These are phyloP conservation scores for Hippopotamyrus pictus DNA, from an alignment of 2,797 vertebrate species.

Conservation along the genomic window DNA sequence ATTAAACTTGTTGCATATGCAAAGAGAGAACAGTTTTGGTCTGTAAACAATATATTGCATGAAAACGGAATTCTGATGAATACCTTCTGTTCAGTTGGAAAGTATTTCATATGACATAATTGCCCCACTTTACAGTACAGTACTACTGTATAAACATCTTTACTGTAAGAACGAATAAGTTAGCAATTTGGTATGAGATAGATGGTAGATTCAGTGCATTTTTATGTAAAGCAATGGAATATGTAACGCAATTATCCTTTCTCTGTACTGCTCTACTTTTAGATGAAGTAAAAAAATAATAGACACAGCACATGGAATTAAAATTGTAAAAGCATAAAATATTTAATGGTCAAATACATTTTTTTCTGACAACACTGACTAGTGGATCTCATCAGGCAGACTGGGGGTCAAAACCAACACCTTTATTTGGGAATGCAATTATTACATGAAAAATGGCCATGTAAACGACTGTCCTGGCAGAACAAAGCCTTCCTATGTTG, in stretches of 20 bases:
- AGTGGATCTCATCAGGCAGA: background rate
- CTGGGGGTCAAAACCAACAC: background rate
- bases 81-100: background rate
- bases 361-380: background rate
- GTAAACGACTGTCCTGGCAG: background rate
- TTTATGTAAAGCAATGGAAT: background rate
- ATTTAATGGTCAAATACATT: background rate
- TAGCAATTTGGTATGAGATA: background rate
- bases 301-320: background rate
- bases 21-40: slow-evolving; percentile 45
- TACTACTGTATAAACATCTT: background rate
- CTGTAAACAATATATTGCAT: slow-evolving; percentile 47
- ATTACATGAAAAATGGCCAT: background rate
- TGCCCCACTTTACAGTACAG: background rate
- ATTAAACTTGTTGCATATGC: slow-evolving; percentile 61
- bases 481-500: background rate
- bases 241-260: background rate
- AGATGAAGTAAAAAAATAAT: background rate
- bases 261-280: background rate
- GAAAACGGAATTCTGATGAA: slow-evolving; percentile 15
- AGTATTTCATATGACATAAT: background rate
- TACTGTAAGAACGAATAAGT: background rate
- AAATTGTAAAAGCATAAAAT: background rate
- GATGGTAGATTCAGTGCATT: background rate
- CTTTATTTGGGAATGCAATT: background rate